Evolutionary conservation across 1,140 invertebrate species (phyloP).

Genomic region (Cryptotermes secundus): DNA sequence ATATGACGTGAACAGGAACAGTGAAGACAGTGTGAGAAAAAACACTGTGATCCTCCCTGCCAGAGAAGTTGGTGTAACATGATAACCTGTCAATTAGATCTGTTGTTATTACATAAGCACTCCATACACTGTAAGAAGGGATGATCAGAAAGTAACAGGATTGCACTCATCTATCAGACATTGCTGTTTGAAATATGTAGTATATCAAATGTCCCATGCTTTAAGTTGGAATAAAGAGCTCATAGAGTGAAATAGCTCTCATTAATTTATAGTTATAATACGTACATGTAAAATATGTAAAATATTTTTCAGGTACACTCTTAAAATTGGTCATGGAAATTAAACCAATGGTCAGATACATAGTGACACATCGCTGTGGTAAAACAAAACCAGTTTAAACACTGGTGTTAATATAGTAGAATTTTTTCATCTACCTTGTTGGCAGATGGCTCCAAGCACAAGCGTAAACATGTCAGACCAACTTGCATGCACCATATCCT

Average conservation of each 20-base stretch:
- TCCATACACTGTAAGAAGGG: no score
- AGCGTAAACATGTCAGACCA: slow-evolving; percentile 39
- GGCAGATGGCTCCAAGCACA: slow-evolving; percentile 51
- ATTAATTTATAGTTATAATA: no score
- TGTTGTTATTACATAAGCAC: no score
- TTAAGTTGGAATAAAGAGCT: no score
- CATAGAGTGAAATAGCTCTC: no score
- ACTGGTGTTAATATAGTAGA: neutral
- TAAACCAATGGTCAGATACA: neutral
- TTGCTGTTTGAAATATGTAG: no score
- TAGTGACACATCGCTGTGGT: neutral
- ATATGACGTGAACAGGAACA: slow-evolving; percentile 36
- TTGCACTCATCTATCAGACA: no score
- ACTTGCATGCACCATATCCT: neutral
- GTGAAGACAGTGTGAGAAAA: neutral
- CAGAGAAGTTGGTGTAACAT: slow-evolving; percentile 26
- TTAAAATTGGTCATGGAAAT: neutral
- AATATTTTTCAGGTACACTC: neutral
- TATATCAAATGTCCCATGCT: no score
- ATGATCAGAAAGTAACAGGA: no score
- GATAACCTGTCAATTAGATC: slow-evolving; percentile 18
- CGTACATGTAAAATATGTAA: neutral
- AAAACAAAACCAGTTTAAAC: neutral
- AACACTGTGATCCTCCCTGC: slow-evolving; percentile 29
- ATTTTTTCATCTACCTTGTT: slow-evolving; percentile 53